phyloP scores from a whole-genome alignment of 2,888 invertebrate genomes.

The Sinodicranocentrus sp. region DNA sequence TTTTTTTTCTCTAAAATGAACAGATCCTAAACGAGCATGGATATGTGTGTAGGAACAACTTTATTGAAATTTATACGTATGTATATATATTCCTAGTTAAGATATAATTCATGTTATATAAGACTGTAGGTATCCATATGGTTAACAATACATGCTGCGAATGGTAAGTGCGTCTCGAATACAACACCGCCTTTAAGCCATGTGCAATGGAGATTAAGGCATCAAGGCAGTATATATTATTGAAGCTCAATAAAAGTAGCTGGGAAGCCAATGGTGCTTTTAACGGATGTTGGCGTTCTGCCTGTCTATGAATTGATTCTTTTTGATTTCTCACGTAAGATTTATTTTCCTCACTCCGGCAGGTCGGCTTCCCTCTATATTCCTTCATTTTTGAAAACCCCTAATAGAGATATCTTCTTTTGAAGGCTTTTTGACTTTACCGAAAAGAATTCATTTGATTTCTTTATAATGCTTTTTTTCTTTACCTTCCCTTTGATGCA shows the following conservation, averaged over 20 bases:
- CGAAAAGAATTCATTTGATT: slow-evolving; percentile 60
- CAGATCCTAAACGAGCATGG: neutral
- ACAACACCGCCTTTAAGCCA: no score
- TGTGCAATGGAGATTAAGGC: neutral
- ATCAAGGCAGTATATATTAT: neutral
- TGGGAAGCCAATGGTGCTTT: slow-evolving; percentile 47
- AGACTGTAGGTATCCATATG: no score
- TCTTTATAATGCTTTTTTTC: slow-evolving; percentile 36
- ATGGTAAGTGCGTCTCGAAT: no score
- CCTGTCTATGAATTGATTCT: slow-evolving; percentile 50
- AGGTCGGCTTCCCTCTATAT: slow-evolving; percentile 56
- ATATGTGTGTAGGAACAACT: neutral
- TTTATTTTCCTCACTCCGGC: slow-evolving; percentile 56
- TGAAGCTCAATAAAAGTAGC: slow-evolving; percentile 33
- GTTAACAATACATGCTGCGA: no score
- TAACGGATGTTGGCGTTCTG: slow-evolving; percentile 62
- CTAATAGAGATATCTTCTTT: slow-evolving; percentile 57
- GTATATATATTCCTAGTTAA: no score
- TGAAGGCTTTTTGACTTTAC: slow-evolving; percentile 63
- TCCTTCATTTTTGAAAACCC: slow-evolving; percentile 26
- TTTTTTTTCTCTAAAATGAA: neutral
- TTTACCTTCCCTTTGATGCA: slow-evolving; percentile 34
- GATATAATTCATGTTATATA: no score
- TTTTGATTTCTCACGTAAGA: slow-evolving; percentile 63
- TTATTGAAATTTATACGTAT: slow-evolving; percentile 6